Base-by-base conservation (phyloP, 2,888 invertebrate species). In the Cryptophagus acutangulus region DNA sequence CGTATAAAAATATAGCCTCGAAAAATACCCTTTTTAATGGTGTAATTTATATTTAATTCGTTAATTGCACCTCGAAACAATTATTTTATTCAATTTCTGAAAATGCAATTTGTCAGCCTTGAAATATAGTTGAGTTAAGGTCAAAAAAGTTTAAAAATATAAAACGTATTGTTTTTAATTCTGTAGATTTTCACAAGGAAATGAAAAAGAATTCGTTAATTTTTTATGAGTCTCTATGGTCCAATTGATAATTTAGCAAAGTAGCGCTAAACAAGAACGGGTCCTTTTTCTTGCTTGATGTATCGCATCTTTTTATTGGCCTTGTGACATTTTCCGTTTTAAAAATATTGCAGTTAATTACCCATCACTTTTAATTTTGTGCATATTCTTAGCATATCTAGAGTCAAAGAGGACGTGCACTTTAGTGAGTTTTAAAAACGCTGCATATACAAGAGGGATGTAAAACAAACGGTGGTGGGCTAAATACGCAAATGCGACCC, bases 221-320 rank as follows among this genome's bases (percentile, higher is more conserved):
- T 29, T 29, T 29, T 29, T 29, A 29, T 29, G n/a, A 17, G 15
- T n/a, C 6, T n/a, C 24, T 20, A 20, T 8, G 24, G 24, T 6
- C 24, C 24, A 20, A 20, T 20, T 20, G n/a, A n/a, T n/a, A n/a
- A n/a, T n/a, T n/a, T 20, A 20, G 33, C 15, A 8, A 33, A 6
- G 4, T 33, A n/a, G n/a, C 16, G 9, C 13, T 15, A 17, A 33
- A 15, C 16, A 15, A 33, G 14, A 10, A 15, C 13, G 16, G 14
- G 8, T 33, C 15, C n/a, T n/a, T n/a, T 36, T 36, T 15, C 26
- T 36, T 36, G 43, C 33, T 36, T 40, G 67, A 68, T 67, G 69
- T 71, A 62, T 69, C 71, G 63, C 71, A 71, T 63, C 67, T 73
- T 74, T 74, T 74, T 74, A 74, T 74, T 67, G 70, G 69, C 62